Conservation (phyloP, 2,113 vertebrate species). For the Dipodomys spectabilis region DNA sequence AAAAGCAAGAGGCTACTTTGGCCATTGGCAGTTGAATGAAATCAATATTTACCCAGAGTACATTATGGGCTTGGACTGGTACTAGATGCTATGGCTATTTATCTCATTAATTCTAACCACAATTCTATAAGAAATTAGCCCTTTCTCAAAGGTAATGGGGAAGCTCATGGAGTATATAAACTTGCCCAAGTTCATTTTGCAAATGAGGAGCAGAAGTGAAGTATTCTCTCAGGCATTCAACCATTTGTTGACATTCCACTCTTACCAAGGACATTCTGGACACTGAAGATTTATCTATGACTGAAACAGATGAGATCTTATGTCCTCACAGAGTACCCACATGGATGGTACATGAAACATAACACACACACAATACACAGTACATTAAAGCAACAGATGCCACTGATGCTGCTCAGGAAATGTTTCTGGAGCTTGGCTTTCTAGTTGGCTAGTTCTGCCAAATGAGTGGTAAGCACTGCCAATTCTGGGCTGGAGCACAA, state of each 20-base stretch:
- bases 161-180: not conserved
- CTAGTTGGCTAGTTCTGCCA: not conserved
- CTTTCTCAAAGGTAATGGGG: conserved; percentile 20
- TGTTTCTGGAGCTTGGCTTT: not conserved
- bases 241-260: not conserved
- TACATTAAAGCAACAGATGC: not conserved
- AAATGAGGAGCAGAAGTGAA: not conserved
- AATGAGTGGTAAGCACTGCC: not conserved
- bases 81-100: not conserved
- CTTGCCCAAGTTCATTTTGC: not conserved
- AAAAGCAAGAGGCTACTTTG: conserved; percentile 6
- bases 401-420: not conserved
- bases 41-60: conserved; percentile 29
- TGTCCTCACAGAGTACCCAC: not conserved
- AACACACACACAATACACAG: not conserved
- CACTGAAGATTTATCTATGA: not conserved
- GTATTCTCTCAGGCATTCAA: not conserved
- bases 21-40: not conserved
- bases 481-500: not conserved
- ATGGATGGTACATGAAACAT: no score
- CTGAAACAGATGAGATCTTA: not conserved
- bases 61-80: not conserved
- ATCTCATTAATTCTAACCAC: conserved; percentile 6
- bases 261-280: not conserved
- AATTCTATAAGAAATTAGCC: not conserved